phyloP scores from a whole-genome alignment of 2,797 vertebrate genomes.

The Danio jaintianensis region DNA sequence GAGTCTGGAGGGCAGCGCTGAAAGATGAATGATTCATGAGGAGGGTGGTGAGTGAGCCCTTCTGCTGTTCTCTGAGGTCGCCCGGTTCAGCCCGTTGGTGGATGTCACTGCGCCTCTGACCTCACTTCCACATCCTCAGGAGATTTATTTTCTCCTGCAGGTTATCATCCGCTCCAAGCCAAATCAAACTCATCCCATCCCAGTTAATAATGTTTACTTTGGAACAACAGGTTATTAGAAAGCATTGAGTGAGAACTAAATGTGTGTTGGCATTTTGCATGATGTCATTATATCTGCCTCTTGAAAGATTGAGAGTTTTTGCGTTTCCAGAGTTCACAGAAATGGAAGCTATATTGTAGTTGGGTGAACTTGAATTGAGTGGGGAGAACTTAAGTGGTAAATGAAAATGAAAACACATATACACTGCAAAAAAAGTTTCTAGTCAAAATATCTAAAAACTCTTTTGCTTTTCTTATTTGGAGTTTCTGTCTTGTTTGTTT shows the following conservation, averaged over 20 bases:
- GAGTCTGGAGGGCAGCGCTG: conserved; percentile 53
- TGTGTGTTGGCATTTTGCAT: background rate
- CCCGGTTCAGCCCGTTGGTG: conserved; percentile 41
- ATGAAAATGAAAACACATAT: background rate
- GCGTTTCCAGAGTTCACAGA: background rate
- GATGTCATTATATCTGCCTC: background rate
- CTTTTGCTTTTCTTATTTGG: no score
- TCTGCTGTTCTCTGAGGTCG: conserved; percentile 57
- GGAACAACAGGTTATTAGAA: conserved; percentile 3
- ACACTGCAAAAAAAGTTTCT: no score
- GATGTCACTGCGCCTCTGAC: conserved; percentile 39
- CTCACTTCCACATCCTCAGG: conserved; percentile 28
- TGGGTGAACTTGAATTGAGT: background rate
- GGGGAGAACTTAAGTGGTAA: no score
- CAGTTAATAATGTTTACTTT: conserved; percentile 22
- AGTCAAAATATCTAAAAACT: no score
- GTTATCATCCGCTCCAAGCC: background rate
- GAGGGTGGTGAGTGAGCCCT: conserved; percentile 54
- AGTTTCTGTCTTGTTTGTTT: no score
- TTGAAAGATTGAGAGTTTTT: background rate
- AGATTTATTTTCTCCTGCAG: conserved; percentile 35
- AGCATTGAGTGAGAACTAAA: conserved; percentile 1
- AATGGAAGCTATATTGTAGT: background rate
- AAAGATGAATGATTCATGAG: conserved; percentile 59
- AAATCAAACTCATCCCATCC: conserved; percentile 15